Conservation (phyloP, 2,888 invertebrate species). For the Drosophila atripex region DNA sequence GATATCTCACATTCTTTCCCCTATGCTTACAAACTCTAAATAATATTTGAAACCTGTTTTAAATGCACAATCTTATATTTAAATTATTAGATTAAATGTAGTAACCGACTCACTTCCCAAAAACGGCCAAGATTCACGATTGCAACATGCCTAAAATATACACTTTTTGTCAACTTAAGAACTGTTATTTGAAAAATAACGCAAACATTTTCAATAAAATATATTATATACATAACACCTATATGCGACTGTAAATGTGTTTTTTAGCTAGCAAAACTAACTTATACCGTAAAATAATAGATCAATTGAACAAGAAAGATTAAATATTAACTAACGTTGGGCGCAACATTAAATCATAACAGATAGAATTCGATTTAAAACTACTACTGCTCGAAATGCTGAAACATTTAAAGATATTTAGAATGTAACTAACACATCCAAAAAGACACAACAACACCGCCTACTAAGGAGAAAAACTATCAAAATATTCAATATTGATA, state of each 20-base stretch:
- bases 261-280: slow-evolving; percentile 74
- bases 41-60: slow-evolving; percentile 3
- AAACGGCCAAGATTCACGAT: slow-evolving; percentile 63
- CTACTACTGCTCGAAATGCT: slow-evolving; percentile 72
- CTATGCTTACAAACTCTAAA: not conserved
- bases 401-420: slow-evolving; percentile 65
- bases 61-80: slow-evolving; percentile 13
- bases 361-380: slow-evolving; percentile 50
- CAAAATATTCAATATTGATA: slow-evolving; percentile 60
- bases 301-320: slow-evolving; percentile 49
- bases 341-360: slow-evolving; percentile 46
- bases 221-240: slow-evolving; percentile 42
- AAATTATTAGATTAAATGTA: slow-evolving; percentile 17
- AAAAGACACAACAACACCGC: slow-evolving; percentile 47
- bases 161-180: slow-evolving; percentile 41
- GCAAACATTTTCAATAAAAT: slow-evolving; percentile 46
- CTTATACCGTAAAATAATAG: slow-evolving; percentile 75
- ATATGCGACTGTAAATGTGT: slow-evolving; percentile 75
- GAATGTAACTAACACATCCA: slow-evolving; percentile 40
- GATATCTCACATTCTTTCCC: not conserved
- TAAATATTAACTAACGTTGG: slow-evolving; percentile 39
- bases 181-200: slow-evolving; percentile 73
- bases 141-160: slow-evolving; percentile 45
- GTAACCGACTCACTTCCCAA: slow-evolving; percentile 53
- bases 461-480: slow-evolving; percentile 60